Evolutionary conservation across 1,140 invertebrate species (phyloP), one percentile per base, ranked within the genome.

Genomic region (Diprion similis): DNA sequence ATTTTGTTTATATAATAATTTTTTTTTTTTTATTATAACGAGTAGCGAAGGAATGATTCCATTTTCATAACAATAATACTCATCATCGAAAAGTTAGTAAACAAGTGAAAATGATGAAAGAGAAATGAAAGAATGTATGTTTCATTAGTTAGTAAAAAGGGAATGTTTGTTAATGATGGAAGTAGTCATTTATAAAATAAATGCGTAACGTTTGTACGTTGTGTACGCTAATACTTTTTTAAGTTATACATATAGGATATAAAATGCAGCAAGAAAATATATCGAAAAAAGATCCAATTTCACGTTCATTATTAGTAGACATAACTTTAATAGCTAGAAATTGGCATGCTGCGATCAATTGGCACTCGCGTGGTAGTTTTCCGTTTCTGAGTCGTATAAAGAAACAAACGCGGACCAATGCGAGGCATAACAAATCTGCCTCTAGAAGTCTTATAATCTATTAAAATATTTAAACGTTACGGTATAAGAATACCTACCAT

Each of bases 391-490:
- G n/a, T 15, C n/a, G 51, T 59, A 15, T 17, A 59, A 13, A 15
- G 51, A 59, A 59, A 17, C 11, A 59, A 37, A 59, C 51, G 51
- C 51, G 51, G 51, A 59, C 51, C 51, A 59, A 17, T 59, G 1
- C 6, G 51, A 59, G 51, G 51, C 51, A 15, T 59, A 59, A 59
- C 51, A 59, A 59, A 59, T 59, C 51, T 59, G 51, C 51, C 51
- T 59, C 37, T 71, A 59, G 71, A 77, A 70, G 46, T 74, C 75
- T 80, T 78, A 80, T 73, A 77, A 80, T 74, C 71, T 80, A 80
- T 77, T 81, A 81, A 81, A 80, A 80, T 81, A 80, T 78, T 78
- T 66, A 74, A 79, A 78, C 72, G 51, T 79, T 78, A 74, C 47
- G 67, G 69, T 80, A 74, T 76, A 78, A 78, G 79, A 80, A 76